Base-by-base conservation (phyloP, 1,140 invertebrate genomes). In the Asobara japonica region DNA sequence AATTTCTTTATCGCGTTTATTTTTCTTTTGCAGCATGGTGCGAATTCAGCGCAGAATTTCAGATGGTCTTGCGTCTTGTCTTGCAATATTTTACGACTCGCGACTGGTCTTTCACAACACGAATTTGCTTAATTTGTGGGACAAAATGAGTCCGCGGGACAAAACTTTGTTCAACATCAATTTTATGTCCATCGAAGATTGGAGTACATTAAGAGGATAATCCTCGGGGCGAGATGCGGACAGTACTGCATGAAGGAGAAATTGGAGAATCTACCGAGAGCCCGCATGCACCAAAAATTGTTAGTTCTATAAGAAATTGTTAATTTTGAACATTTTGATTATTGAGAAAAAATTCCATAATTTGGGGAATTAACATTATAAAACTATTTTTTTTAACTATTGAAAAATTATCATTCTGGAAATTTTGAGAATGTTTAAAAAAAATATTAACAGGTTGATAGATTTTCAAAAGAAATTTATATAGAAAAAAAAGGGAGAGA, bases 81-180 rank as follows among this genome's bases (percentile, higher is more conserved):
- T 84, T 98, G 1, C 94, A 98, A 84, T 98, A 95, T 81, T 98
- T 98, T 82, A 98, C 97, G 0, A 96, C 94, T 7, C 89, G 94
- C 45, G 90, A 96, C 80, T 98, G 97, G 87, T 90, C 66, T 98
- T 98, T 80, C 89, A 91, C 60, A 94, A 92, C 30, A 84, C 91
- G n/a, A 92, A 91, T 74, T 89, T 93, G 72, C 79, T 92, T 18
- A 83, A 90, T 71, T 79, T 98, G 0, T 89, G 90, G 77, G 83
- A 90, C 0, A 87, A 90, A 2, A 85, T 97, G 79, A 90, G 88
- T 56, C 80, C 87, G 3, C 83, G 85, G 30, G 96, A 97, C 77
- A 89, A 89, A 79, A 85, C 90, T 77, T 85, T 89, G 29, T 96
- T 94, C 78, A 89, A 90, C 0, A 91, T 94, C 82, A 90, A 94